Percentiles rank a stretch among this genome's conserved stretches.
Evolutionary conservation across 1,140 invertebrate species (phyloP).

Genomic region (Matsumurasca onukii): DNA sequence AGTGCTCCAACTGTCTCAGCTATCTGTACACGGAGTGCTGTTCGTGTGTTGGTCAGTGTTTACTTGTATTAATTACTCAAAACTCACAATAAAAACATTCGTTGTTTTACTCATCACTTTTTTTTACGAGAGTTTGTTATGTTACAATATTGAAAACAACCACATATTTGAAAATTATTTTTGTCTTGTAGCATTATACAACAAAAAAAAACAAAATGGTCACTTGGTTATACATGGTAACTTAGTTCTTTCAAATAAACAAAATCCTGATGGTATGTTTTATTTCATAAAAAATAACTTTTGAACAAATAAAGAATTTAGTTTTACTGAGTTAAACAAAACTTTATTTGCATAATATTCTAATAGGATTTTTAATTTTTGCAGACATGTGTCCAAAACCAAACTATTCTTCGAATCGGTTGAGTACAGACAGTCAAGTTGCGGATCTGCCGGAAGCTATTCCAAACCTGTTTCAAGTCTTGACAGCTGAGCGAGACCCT

Average conservation of each 20-base stretch:
- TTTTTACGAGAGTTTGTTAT: too few species aligned
- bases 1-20: conserved; percentile 87
- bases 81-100: too few species aligned
- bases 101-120: too few species aligned
- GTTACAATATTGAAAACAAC: too few species aligned
- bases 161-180: too few species aligned
- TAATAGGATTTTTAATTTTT: conserved; percentile 38
- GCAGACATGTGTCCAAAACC: conserved; percentile 86
- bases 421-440: conserved; percentile 81
- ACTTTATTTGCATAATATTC: background rate
- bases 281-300: background rate
- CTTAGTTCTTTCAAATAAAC: too few species aligned
- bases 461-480: conserved; percentile 76
- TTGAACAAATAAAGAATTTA: background rate
- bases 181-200: too few species aligned
- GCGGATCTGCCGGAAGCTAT: conserved; percentile 82
- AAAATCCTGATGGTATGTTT: too few species aligned
- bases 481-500: conserved; percentile 76
- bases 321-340: background rate
- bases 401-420: conserved; percentile 65
- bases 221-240: too few species aligned
- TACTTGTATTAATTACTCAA: too few species aligned
- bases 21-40: conserved; percentile 92
- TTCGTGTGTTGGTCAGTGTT: conserved; percentile 84
- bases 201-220: too few species aligned